These are phyloP conservation scores for Chaitophorus viminalis DNA, from an alignment of 2,888 invertebrate species.

Conservation along the genomic window DNA sequence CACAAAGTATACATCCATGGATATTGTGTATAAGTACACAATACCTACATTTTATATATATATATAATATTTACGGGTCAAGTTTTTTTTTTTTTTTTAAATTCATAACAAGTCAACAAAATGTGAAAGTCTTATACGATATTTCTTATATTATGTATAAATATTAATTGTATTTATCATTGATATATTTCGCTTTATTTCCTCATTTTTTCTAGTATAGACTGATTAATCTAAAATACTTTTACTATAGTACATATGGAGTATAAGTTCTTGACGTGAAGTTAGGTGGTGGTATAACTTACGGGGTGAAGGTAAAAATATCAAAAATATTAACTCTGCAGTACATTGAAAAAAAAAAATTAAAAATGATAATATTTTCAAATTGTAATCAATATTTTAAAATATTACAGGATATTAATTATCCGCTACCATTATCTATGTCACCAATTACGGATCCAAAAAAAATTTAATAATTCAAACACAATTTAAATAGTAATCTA, in stretches of 20 bases:
- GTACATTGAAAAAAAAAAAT: too few relatives aligned
- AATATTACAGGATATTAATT: too few relatives aligned
- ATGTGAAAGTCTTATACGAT: not conserved
- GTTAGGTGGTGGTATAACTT: not conserved
- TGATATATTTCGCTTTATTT: not conserved
- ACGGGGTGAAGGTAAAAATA: not conserved
- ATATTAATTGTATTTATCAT: not conserved
- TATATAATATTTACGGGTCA: not conserved
- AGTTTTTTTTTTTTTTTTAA: not conserved
- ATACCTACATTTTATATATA: not conserved
- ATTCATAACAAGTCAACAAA: conserved; percentile 2
- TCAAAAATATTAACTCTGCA: too few relatives aligned
- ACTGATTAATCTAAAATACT: not conserved
- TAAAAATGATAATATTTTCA: too few relatives aligned
- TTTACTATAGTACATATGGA: not conserved
- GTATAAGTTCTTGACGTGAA: not conserved
- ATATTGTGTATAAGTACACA: too few relatives aligned
- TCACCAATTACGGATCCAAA: too few relatives aligned
- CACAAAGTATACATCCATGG: not conserved
- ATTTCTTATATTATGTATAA: not conserved
- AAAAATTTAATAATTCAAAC: too few relatives aligned
- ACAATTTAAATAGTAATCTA: too few relatives aligned
- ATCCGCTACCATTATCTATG: too few relatives aligned
- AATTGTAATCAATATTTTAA: too few relatives aligned
- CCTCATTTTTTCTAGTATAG: not conserved